Evolutionary conservation across 2,113 vertebrate genomes (phyloP).

Genomic region (Actinemys pallida): DNA sequence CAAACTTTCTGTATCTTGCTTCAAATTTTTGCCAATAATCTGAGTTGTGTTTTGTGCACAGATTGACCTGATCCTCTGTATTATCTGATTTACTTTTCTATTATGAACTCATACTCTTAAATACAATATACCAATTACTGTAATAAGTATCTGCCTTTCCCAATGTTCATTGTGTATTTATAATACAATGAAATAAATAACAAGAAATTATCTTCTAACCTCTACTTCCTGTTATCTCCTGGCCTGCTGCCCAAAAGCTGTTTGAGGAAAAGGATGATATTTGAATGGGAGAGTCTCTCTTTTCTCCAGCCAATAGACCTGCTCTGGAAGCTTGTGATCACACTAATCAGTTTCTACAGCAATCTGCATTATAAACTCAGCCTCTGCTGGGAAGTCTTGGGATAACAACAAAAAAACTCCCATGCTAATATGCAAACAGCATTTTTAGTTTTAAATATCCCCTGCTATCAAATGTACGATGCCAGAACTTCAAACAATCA

Average conservation of each 20-base stretch:
- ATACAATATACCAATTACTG: too few relatives aligned
- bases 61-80: background rate
- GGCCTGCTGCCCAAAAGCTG: background rate
- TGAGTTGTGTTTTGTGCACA: background rate
- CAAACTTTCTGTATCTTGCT: background rate
- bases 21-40: background rate
- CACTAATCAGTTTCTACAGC: background rate
- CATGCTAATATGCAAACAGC: background rate
- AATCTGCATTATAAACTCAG: background rate
- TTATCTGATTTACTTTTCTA: background rate
- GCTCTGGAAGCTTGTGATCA: background rate
- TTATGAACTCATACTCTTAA: background rate
- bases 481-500: background rate
- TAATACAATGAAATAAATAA: slow-evolving; percentile 14
- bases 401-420: accelerated
- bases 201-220: background rate
- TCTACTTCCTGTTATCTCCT: background rate
- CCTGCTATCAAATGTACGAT: background rate
- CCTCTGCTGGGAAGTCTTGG: background rate
- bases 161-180: background rate
- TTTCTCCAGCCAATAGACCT: background rate
- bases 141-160: background rate
- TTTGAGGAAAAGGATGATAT: background rate
- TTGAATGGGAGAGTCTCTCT: background rate
- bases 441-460: background rate